Percentiles rank a stretch among this genome's conserved stretches.
Evolutionary conservation across 2,888 invertebrate genomes (phyloP).

Genomic region (Leptura quadrifasciata): DNA sequence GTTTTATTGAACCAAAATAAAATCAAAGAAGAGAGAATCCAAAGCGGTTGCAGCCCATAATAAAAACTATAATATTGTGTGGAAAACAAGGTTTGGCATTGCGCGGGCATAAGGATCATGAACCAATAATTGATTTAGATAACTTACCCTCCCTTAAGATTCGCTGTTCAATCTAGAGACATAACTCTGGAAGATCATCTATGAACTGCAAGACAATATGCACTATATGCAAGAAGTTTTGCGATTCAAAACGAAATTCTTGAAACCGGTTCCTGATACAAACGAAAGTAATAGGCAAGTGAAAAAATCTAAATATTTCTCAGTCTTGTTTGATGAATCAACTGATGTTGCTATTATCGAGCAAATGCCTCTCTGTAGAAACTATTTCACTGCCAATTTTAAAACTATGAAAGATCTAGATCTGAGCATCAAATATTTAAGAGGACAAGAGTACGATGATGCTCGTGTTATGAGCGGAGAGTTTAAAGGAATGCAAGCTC

Average conservation of each 20-base stretch:
- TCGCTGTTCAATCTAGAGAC: too few species aligned
- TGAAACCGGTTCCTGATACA: too few species aligned
- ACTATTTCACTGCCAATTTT: constrained; percentile 4
- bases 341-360: constrained; percentile 16
- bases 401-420: constrained; percentile 7
- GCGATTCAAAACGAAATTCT: too few species aligned
- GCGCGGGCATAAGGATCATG: not conserved
- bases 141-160: not conserved
- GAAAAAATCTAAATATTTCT: constrained; percentile 20
- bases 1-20: not conserved
- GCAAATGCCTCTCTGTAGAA: not conserved
- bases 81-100: constrained; percentile 1
- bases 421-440: not conserved
- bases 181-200: too few species aligned
- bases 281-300: constrained; percentile 11
- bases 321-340: constrained; percentile 14
- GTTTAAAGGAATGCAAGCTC: not conserved
- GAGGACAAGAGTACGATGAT: not conserved
- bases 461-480: constrained; percentile 10
- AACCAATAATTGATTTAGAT: not conserved
- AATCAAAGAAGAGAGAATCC: not conserved
- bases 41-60: not conserved
- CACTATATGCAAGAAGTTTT: too few species aligned
- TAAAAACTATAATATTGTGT: not conserved
- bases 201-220: too few species aligned